Evolutionary conservation across 1,140 invertebrate genomes (phyloP).

Genomic region (Phymorhynchus buccinoides): DNA sequence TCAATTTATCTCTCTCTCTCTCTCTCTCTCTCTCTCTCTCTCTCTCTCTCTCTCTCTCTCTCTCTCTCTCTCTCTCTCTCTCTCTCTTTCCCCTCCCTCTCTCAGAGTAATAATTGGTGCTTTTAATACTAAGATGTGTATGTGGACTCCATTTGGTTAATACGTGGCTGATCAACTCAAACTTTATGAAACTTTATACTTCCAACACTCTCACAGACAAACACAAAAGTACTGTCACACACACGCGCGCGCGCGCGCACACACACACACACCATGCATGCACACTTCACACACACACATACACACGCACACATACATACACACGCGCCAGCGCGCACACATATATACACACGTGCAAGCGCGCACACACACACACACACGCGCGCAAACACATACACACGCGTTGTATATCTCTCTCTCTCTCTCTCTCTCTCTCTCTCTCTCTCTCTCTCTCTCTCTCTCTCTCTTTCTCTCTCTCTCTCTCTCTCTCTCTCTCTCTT

Average conservation of each 20-base stretch:
- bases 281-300: conserved; percentile 27
- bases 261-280: not conserved
- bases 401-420: too few species aligned
- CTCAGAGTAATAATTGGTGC: too few species aligned
- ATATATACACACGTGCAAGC: not conserved
- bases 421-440: too few species aligned
- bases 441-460: too few species aligned
- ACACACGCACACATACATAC: conserved; percentile 24
- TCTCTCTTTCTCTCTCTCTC: too few species aligned
- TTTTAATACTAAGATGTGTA: too few species aligned
- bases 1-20: not conserved
- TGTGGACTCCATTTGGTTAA: too few species aligned
- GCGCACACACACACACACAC: not conserved
- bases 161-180: too few species aligned
- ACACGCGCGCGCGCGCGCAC: conserved; percentile 17
- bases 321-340: not conserved
- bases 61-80: not conserved
- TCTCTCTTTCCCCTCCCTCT: not conserved
- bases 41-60: not conserved
- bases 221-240: not conserved
- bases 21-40: not conserved
- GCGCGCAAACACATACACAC: not conserved
- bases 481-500: too few species aligned
- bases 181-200: too few species aligned
- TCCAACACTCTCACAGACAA: not conserved